A percentile compares a stretch with the other conserved stretches of the same genome.
Conservation (phyloP, 2,888 invertebrate genomes). For the Abrostola tripartita region DNA sequence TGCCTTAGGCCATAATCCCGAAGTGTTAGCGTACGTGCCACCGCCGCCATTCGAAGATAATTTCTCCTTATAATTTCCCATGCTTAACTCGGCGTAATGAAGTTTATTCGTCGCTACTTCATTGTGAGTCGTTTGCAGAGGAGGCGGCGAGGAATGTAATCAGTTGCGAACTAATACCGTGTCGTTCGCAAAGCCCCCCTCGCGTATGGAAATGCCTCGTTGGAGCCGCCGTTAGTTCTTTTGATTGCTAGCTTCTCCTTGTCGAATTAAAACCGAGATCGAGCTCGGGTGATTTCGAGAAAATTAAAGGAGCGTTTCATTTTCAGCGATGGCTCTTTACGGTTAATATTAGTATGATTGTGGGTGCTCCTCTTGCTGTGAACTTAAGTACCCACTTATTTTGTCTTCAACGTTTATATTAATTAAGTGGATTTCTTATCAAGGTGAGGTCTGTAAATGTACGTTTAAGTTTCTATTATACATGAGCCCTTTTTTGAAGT, state of each 20-base stretch:
- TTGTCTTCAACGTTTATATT: constrained; percentile 75
- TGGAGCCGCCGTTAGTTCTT: constrained; percentile 85
- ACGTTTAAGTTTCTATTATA: constrained; percentile 42
- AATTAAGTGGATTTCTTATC: constrained; percentile 73
- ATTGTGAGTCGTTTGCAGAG: constrained; percentile 83
- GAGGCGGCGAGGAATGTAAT: constrained; percentile 85
- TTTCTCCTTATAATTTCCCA: constrained; percentile 87
- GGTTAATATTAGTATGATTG: constrained; percentile 84
- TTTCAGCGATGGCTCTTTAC: constrained; percentile 78
- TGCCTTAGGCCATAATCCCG: constrained; percentile 78
- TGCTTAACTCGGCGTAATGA: constrained; percentile 86
- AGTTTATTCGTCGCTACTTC: constrained; percentile 87
- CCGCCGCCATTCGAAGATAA: constrained; percentile 82
- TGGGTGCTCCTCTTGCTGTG: constrained; percentile 67
- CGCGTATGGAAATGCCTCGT: constrained; percentile 87
- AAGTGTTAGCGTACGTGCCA: constrained; percentile 79
- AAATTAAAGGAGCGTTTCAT: constrained; percentile 85
- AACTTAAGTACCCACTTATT: constrained; percentile 72
- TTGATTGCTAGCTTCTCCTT: constrained; percentile 84
- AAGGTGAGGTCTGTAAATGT: constrained; percentile 51
- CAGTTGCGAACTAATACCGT: constrained; percentile 87
- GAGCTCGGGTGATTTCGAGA: constrained; percentile 80
- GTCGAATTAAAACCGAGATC: constrained; percentile 85
- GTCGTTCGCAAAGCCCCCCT: constrained; percentile 81
- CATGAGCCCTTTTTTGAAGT: constrained; percentile 42